Base-by-base conservation (phyloP, 2,888 invertebrate genomes). In the Ormia ochracea region DNA sequence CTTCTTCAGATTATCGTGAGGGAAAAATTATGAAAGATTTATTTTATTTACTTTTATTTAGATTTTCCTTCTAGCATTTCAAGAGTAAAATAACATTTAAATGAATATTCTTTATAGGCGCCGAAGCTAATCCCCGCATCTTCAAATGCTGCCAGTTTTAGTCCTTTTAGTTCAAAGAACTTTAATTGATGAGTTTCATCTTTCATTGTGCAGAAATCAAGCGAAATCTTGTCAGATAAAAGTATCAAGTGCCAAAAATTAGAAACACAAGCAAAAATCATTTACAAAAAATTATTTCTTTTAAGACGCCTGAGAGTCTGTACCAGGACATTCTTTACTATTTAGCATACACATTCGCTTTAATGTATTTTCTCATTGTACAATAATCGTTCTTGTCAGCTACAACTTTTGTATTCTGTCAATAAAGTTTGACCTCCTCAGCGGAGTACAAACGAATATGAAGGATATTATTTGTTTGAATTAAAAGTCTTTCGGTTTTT, bases 221-320 rank as follows among this genome's bases (percentile, higher is more conserved):
- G 10, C 23, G 6, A 21, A 50, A 36, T 36, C 36, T 36, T 6
- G 3, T 63, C 45, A 10, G 21, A 63, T 33, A 33, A 48, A 48
- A 48, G 48, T 33, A 21, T 17, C 50, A 38, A 17, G 12, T 36
- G 33, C 17, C 50, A 50, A 65, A 17, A 65, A 38, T 26, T 38
- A 10, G 1, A 33, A 23, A 10, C 1, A 36, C 12, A 50, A 61
- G 12, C 1, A 31, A 33, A 4, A 23, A n/a, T 23, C 23, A 6
- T 1, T 1, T 31, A 4, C n/a, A n/a, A n/a, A 12, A 63, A 63
- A 33, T 33, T 38, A 52, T 28, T 23, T 26, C 17, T 28, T 26
- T 1, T 0, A 17, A 38, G 65, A 65, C 65, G 65, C 10, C 65
- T 19, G 28, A 52, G 10, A 4, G 65, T 65, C 65, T 65, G 28